phyloP scores from a whole-genome alignment of 2,797 vertebrate genomes.

The Enteromius fasciolatus region DNA sequence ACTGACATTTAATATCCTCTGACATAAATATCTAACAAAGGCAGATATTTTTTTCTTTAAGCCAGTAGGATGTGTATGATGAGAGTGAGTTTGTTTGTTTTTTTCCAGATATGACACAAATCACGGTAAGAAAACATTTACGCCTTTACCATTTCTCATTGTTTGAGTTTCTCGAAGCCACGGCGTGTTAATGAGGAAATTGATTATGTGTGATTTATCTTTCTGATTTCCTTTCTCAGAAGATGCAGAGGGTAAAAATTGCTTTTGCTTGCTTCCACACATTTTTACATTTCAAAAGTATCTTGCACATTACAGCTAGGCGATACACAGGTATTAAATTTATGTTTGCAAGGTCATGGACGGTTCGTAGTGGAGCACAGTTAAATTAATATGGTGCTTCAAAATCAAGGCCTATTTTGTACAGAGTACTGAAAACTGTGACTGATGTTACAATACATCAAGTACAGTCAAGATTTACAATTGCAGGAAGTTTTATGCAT shows the following conservation, averaged over 20 bases:
- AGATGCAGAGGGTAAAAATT: conserved; percentile 6
- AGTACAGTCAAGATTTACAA: not conserved
- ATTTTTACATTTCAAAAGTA: conserved; percentile 4
- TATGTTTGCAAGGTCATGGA: not conserved
- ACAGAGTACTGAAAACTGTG: not conserved
- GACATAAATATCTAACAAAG: not conserved
- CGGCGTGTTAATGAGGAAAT: conserved; percentile 55
- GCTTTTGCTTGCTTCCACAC: conserved; percentile 32
- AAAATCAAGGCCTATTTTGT: not conserved
- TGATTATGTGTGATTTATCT: conserved; percentile 51
- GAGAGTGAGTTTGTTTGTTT: not conserved
- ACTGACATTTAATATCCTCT: not conserved
- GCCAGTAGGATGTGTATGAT: not conserved
- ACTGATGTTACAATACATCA: not conserved
- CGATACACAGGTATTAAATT: not conserved
- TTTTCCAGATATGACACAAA: not conserved
- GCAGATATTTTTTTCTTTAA: not conserved
- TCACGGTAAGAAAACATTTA: conserved; percentile 7
- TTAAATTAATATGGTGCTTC: not conserved
- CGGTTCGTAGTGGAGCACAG: not conserved
- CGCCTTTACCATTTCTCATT: conserved; percentile 29
- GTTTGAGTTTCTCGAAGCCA: conserved; percentile 25
- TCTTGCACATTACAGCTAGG: conserved; percentile 4
- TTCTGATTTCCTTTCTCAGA: conserved; percentile 32
- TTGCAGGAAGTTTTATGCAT: not conserved